Evolutionary conservation across 2,113 vertebrate species (phyloP), one percentile per base, ranked within the genome.

Genomic region (Labrus mixtus): DNA sequence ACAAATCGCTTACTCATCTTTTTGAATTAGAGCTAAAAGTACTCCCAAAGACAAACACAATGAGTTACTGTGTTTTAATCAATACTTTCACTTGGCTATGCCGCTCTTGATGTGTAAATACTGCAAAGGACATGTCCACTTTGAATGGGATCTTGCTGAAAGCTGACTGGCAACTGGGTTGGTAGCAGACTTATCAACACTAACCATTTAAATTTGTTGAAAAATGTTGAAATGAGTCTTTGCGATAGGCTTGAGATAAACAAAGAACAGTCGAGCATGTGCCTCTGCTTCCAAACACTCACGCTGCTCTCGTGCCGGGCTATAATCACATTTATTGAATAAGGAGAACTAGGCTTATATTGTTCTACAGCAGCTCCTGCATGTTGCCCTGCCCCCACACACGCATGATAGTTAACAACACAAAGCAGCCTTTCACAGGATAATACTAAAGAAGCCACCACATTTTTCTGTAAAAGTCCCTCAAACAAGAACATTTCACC

Each of bases 261-360:
- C 48, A 51, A 51, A 51, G 48, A 51, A 51, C 48, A 51, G 48
- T 51, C 8, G 48, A 58, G 61, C 76, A 82, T 79, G 70, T 81
- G 79, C 56, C 76, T 89, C 60, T 69, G 63, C 57, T 62, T 84
- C 76, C n/a, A 51, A 45, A 75, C 69, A 43, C 64, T 78, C 64
- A 64, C 22, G 25, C 72, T 51, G 73, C 64, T 83, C 78, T 63
- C 7, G 17, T 86, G 86, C 78, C 84, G 82, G 58, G 50, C 46
- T 77, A 83, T 90, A 91, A 92, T 90, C 84, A 86, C 73, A 81
- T 76, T 85, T 85, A 91, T 79, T 85, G 63, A 89, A 87, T 84
- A 85, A 81, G 19, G 36, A 75, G 70, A 85, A 89, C 71, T 83
- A 79, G 78, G 71, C 22, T 60, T 65, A 72, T 83, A 82, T 80